phyloP scores from a whole-genome alignment of 2,797 vertebrate species.

The Varecia variegata region DNA sequence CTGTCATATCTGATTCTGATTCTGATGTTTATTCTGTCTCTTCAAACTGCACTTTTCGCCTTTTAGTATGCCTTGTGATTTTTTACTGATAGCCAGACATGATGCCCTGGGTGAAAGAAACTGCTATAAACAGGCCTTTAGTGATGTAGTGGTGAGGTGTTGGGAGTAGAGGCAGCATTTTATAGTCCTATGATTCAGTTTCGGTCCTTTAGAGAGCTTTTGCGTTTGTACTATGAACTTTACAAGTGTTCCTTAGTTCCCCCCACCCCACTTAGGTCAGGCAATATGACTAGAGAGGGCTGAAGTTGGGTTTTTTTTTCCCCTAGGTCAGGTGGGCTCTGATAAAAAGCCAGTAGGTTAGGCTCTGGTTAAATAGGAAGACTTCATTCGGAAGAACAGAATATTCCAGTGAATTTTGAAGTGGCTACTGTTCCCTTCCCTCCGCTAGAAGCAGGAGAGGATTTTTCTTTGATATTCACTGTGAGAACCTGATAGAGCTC shows the following conservation, averaged over 20 bases:
- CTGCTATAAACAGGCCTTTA: neutral
- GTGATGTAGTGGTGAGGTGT: neutral
- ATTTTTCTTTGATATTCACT: neutral
- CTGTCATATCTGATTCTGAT: no score
- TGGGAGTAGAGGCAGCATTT: neutral
- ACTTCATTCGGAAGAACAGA: neutral
- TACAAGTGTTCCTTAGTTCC: neutral
- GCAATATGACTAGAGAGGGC: neutral
- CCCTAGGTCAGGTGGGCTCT: neutral
- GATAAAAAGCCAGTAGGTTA: neutral
- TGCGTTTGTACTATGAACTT: neutral
- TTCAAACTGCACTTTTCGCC: no score
- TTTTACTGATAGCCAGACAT: neutral
- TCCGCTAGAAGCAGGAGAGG: neutral
- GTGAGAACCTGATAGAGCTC: neutral
- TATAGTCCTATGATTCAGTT: neutral
- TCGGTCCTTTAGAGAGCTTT: neutral
- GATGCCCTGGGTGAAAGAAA: neutral
- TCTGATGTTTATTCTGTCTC: no score
- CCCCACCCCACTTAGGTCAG: neutral
- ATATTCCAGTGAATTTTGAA: neutral
- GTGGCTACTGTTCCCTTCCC: neutral
- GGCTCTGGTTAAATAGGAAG: neutral
- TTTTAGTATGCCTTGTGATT: neutral
- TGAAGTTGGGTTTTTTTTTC: neutral